phyloP scores from a whole-genome alignment of 2,888 invertebrate genomes.

The Serrognathus titanus region DNA sequence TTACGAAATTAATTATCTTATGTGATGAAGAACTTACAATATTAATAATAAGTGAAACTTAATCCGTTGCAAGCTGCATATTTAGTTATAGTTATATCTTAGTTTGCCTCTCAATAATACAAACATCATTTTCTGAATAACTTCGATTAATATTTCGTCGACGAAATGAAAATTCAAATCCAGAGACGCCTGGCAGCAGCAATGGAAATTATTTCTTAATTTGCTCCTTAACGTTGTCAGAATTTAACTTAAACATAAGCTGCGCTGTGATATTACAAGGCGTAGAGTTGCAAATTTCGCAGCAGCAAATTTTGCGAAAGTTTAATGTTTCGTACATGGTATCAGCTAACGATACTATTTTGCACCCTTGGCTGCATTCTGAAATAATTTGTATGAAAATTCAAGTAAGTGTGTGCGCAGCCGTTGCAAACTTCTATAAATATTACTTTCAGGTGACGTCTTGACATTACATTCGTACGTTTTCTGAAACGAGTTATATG shows the following conservation, averaged over 20 bases:
- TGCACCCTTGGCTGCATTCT: background rate
- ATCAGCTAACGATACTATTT: conserved; percentile 3
- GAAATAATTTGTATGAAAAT: conserved; percentile 2
- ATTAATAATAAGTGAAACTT: too few species aligned
- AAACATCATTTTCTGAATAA: background rate
- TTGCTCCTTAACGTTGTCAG: too few species aligned
- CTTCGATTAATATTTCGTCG: background rate
- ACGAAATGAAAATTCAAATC: background rate
- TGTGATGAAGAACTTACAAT: too few species aligned
- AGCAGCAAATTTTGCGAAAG: background rate
- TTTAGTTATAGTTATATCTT: too few species aligned
- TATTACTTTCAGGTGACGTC: too few species aligned
- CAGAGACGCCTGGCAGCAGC: background rate
- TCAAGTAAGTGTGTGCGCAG: background rate
- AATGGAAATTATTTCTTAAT: background rate
- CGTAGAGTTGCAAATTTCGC: background rate
- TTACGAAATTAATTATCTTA: too few species aligned
- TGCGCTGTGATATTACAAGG: background rate
- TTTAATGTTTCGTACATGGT: background rate
- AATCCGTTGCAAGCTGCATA: too few species aligned
- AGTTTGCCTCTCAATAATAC: too few species aligned
- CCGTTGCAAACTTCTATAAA: too few species aligned
- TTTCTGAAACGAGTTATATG: conserved; percentile 43
- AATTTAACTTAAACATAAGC: background rate
- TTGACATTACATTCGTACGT: conserved; percentile 34